Conservation (phyloP, 2,888 invertebrate genomes). For the Drosophila mimica region DNA sequence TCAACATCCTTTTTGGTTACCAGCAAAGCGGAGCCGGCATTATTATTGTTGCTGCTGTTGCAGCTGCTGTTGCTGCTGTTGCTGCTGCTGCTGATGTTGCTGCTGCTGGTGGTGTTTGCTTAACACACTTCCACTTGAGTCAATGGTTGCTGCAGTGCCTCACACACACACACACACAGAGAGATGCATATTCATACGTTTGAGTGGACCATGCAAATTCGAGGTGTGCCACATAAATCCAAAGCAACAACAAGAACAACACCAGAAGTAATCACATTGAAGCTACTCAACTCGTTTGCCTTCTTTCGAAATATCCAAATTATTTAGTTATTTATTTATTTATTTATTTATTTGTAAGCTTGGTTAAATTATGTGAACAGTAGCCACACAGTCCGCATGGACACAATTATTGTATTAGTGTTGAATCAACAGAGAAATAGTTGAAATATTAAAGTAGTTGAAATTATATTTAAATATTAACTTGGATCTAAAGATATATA, state of each 20-base stretch:
- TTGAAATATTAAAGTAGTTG: too few species aligned
- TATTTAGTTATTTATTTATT: slow-evolving; percentile 7
- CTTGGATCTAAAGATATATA: too few species aligned
- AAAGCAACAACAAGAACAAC: background rate
- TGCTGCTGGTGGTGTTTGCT: slow-evolving; percentile 63
- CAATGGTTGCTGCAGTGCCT: slow-evolving; percentile 71
- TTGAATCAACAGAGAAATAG: background rate
- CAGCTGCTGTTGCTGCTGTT: slow-evolving; percentile 45
- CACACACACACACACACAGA: slow-evolving; percentile 29
- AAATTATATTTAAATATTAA: background rate
- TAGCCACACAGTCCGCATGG: background rate
- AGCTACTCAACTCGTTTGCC: background rate
- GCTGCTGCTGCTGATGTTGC: slow-evolving; percentile 19
- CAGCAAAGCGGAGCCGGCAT: slow-evolving; percentile 56
- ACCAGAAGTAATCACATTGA: background rate
- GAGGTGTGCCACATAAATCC: slow-evolving; percentile 37
- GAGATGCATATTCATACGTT: slow-evolving; percentile 21
- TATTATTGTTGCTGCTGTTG: slow-evolving; percentile 56
- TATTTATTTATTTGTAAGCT: slow-evolving; percentile 7
- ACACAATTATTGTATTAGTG: too few species aligned
- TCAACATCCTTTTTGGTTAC: slow-evolving; percentile 79
- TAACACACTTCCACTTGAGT: slow-evolving; percentile 78
- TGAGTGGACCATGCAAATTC: slow-evolving; percentile 50
- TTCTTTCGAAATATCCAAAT: background rate
- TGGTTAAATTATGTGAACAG: background rate